phyloP scores from a whole-genome alignment of 1,140 invertebrate genomes.

The Andricus grossulariae region DNA sequence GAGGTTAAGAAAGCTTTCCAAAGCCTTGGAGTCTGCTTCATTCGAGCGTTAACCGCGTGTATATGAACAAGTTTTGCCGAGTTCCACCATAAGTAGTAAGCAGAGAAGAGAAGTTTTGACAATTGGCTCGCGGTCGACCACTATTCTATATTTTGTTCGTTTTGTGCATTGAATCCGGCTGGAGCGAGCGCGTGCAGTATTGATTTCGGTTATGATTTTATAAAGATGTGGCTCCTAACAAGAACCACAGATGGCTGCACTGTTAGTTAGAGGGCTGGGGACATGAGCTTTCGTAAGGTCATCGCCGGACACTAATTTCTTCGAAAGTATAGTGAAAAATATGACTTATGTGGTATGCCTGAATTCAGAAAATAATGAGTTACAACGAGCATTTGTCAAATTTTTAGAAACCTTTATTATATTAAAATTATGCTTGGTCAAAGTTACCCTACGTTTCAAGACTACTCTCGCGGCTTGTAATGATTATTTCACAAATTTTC shows the following conservation, averaged over 20 bases:
- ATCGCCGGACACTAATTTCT: too few relatives aligned
- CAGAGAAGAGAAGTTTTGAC: constrained; percentile 1
- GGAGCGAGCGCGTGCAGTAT: constrained; percentile 7
- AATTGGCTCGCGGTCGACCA: constrained; percentile 12
- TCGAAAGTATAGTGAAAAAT: too few relatives aligned
- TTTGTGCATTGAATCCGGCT: constrained; percentile 27
- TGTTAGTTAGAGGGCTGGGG: too few relatives aligned
- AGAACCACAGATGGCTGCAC: constrained; percentile 29
- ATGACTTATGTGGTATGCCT: too few relatives aligned
- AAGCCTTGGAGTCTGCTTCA: neutral
- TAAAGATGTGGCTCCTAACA: constrained; percentile 9
- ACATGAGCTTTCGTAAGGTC: too few relatives aligned
- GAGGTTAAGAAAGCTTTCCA: constrained; percentile 14
- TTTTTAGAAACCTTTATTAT: too few relatives aligned
- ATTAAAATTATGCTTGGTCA: too few relatives aligned
- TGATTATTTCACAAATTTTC: too few relatives aligned
- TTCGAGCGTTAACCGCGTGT: neutral
- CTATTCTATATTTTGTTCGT: constrained; percentile 19
- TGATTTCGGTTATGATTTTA: constrained; percentile 28
- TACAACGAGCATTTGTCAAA: too few relatives aligned
- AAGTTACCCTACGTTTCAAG: too few relatives aligned
- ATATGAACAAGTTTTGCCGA: constrained; percentile 20
- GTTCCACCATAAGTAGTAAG: neutral
- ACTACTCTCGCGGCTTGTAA: too few relatives aligned
- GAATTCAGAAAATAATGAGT: too few relatives aligned